These are phyloP conservation scores for Halesus radiatus DNA, from an alignment of 1,140 invertebrate species.

Conservation along the genomic window DNA sequence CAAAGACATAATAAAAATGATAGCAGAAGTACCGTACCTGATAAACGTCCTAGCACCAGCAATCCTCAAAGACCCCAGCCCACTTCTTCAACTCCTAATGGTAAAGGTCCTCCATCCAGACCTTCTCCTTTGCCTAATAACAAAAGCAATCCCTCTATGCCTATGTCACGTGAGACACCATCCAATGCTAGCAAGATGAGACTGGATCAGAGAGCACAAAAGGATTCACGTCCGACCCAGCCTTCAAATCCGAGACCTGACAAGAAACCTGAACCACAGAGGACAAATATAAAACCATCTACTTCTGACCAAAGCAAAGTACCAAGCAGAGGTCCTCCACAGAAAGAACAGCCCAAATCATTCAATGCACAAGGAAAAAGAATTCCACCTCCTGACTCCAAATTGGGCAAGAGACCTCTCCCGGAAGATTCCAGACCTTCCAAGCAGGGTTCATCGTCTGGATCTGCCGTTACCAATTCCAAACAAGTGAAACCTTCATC, in stretches of 20 bases:
- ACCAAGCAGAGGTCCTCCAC: neutral
- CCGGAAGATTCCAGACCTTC: constrained; percentile 22
- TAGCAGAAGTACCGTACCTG: constrained; percentile 7
- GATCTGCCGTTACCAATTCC: neutral
- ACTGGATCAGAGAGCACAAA: constrained; percentile 1
- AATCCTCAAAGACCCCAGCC: neutral
- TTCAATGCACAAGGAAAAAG: neutral
- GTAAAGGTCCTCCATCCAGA: neutral
- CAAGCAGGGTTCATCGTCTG: constrained; percentile 15
- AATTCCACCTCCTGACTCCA: neutral
- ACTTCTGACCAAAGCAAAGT: neutral
- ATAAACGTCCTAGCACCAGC: constrained; percentile 12
- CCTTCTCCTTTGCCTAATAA: constrained; percentile 19
- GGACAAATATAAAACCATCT: neutral
- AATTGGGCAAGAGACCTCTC: neutral
- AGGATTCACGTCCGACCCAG: neutral
- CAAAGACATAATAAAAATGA: neutral
- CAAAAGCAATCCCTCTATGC: neutral
- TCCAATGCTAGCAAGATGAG: neutral
- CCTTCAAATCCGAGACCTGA: neutral
- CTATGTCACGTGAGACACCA: neutral
- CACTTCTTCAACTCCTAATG: constrained; percentile 17
- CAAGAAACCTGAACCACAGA: neutral
- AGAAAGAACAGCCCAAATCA: constrained; percentile 8
- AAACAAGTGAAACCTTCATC: constrained; percentile 31